Base-by-base conservation (phyloP, 2,113 vertebrate genomes). In the Oreocharis arfaki region DNA sequence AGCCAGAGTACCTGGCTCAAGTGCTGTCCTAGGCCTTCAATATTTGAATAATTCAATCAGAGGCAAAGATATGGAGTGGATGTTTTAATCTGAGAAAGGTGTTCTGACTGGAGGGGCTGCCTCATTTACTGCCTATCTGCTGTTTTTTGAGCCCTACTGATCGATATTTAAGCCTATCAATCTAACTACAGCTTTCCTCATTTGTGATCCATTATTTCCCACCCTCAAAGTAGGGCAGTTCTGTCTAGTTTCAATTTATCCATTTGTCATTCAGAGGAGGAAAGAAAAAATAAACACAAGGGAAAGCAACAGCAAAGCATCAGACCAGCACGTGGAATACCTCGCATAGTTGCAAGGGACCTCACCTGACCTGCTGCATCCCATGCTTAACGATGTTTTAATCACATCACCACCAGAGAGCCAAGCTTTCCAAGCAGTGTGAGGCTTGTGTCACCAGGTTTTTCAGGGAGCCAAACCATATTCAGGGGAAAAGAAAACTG, bases 291-390 rank as follows among this genome's bases (percentile, higher is more conserved):
- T 49, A 95, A 95, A 89, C 60, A 64, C 39, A 71, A 78, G 71
- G 32, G 64, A 89, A 90, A 88, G 69, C 44, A 90, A 79, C 44
- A 85, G 77, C 56, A 92, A 87, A 89, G 65, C n/a, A 75, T 59
- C 37, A 82, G 49, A 37, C 56, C 77, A 84, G 88, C 22, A 75
- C 65, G 90, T 92, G 41, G 76, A 95, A 94, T 95, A 92, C 65
- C 76, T 95, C 3, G 0, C 80, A 93, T 84, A 95, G 77, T 90
- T 95, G 49, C 65, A 90, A 63, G 69, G 55, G 83, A 95, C 92
- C 93, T 95, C 86, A 95, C 96, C 93, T 94, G 95, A 90, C 96
- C 96, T 91, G 80, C 37, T 4, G 4, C 75, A 93, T 59, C 32
- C 90, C 77, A 56, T 9, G n/a, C 81, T 93, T 87, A 95, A 95